Evolutionary conservation across 2,888 invertebrate genomes (phyloP).

Genomic region (Tyria jacobaeae): DNA sequence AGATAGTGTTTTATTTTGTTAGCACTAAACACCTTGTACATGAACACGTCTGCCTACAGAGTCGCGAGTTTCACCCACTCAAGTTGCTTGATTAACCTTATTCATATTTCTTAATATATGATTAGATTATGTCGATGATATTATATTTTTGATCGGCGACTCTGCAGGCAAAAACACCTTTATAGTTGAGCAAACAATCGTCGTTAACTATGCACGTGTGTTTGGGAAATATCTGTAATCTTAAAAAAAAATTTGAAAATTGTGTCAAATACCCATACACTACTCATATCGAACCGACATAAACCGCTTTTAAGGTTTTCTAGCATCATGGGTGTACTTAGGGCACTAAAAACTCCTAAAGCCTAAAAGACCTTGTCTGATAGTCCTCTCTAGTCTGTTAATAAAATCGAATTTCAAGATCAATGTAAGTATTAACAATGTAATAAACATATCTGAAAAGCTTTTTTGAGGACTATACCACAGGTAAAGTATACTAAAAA

Average conservation of each 20-base stretch:
- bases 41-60: slow-evolving; percentile 66
- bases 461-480: background rate
- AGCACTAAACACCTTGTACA: slow-evolving; percentile 37
- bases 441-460: background rate
- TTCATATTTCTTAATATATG: slow-evolving; percentile 53
- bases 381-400: too few relatives aligned
- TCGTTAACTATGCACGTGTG: background rate
- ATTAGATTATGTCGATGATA: slow-evolving; percentile 45
- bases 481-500: too few relatives aligned
- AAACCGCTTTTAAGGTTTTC: too few relatives aligned
- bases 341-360: too few relatives aligned
- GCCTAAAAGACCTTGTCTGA: too few relatives aligned
- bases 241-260: too few relatives aligned
- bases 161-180: slow-evolving; percentile 64
- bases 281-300: too few relatives aligned
- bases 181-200: slow-evolving; percentile 13
- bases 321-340: too few relatives aligned
- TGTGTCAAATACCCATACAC: too few relatives aligned
- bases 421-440: background rate
- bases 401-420: background rate
- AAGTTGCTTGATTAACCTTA: slow-evolving; percentile 84
- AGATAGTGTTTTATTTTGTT: slow-evolving; percentile 76
- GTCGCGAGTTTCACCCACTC: slow-evolving; percentile 75
- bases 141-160: slow-evolving; percentile 63
- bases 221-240: too few relatives aligned